Base-by-base conservation (phyloP, 2,113 vertebrate genomes). In the Romanogobio albipinnatus region DNA sequence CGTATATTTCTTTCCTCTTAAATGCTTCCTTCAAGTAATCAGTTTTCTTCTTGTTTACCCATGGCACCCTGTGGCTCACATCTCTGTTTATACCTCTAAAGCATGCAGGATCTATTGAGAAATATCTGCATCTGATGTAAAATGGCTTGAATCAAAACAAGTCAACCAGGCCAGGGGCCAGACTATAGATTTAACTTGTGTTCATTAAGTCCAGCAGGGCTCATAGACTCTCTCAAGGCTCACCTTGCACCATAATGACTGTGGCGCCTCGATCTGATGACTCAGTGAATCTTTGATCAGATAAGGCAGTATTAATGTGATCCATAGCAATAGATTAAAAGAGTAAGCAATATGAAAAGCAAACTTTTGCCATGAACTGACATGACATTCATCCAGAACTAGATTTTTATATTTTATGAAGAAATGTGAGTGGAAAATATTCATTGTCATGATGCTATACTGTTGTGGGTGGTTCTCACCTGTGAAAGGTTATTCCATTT, bases 201-300 rank as follows among this genome's bases (percentile, higher is more conserved):
- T 82, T 86, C 76, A 84, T 87, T 81, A 86, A 58, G 79, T 26
- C 33, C 47, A 45, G 47, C 64, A 79, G 47, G 39, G 47, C 62
- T 56, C 74, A 62, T 19, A 74, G 82, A 76, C 81, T 80, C 26
- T 49, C 87, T 66, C 70, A 74, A 78, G 68, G 76, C 87, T 81
- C 62, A 53, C 26, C 61, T 56, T 76, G 77, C 47, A 56, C 76
- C 49, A 66, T 80, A 82, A 81, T 83, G 59, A 84, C 45, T 59
- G 68, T 58, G n/a, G 59, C 17, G n/a, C 53, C 82, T 80, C 62
- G 70, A 86, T 74, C 64, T 86, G 88, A 84, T 87, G 86, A 89
- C 59, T 89, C 88, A 86, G 85, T 58, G 78, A 85, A 82, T 84
- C 53, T 74, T 22, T 76, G 66, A 56, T 86, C 29, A 53, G 68